These are phyloP conservation scores for Ennomos erosarius DNA, from an alignment of 2,888 invertebrate genomes.

Conservation along the genomic window DNA sequence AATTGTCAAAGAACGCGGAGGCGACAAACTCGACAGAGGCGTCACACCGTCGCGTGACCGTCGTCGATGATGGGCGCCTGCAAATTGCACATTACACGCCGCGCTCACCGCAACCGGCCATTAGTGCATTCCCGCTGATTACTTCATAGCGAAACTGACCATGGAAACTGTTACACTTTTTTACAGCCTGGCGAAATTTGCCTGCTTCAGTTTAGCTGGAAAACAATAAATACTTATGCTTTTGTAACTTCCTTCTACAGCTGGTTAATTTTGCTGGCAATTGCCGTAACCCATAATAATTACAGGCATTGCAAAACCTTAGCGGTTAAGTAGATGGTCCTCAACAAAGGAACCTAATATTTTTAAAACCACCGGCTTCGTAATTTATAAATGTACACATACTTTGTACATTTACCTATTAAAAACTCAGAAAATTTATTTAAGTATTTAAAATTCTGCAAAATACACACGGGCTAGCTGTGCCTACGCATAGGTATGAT, in stretches of 20 bases:
- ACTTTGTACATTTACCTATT: constrained; percentile 24
- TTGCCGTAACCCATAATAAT: too few relatives aligned
- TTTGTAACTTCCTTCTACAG: constrained; percentile 10
- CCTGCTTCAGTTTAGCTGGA: constrained; percentile 43
- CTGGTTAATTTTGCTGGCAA: background rate
- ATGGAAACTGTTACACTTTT: constrained; percentile 74
- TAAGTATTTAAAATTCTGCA: constrained; percentile 30
- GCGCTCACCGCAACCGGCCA: constrained; percentile 72
- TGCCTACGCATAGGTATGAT: constrained; percentile 41
- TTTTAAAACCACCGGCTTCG: constrained; percentile 8
- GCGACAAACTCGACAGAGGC: constrained; percentile 27
- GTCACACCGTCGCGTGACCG: constrained; percentile 70
- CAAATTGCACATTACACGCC: constrained; percentile 81
- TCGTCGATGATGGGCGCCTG: constrained; percentile 58
- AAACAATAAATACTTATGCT: constrained; percentile 36
- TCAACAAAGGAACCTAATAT: too few relatives aligned
- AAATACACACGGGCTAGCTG: constrained; percentile 35
- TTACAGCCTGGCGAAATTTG: constrained; percentile 55
- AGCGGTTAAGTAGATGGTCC: too few relatives aligned
- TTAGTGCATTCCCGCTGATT: constrained; percentile 81
- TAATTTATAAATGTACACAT: constrained; percentile 9
- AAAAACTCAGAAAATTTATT: constrained; percentile 10
- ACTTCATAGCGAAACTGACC: constrained; percentile 77
- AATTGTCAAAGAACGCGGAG: constrained; percentile 31
- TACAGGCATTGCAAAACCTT: too few relatives aligned